These are phyloP conservation scores for Chascanopsetta lugubris DNA, from an alignment of 2,113 vertebrate genomes.

Conservation along the genomic window DNA sequence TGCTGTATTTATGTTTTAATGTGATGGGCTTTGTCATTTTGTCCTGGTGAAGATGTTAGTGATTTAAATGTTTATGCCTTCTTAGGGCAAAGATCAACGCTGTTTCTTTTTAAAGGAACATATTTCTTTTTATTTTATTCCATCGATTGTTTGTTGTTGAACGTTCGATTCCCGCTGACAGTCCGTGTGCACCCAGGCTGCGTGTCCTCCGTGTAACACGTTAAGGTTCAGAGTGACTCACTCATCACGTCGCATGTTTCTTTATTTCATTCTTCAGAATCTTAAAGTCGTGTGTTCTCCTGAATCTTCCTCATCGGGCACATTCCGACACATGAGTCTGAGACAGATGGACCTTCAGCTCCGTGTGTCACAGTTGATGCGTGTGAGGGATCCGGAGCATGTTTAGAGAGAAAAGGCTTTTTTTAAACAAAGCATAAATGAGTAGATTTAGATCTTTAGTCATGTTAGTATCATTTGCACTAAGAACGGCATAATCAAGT, in stretches of 20 bases:
- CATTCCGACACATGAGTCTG: constrained; percentile 66
- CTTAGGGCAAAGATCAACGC: constrained; percentile 77
- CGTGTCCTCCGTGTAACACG: constrained; percentile 22
- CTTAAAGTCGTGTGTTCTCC: constrained; percentile 7
- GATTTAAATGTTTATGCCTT: constrained; percentile 77
- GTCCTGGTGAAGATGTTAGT: constrained; percentile 72
- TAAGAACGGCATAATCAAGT: constrained; percentile 80
- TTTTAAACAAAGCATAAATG: constrained; percentile 10
- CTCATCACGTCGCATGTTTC: not conserved
- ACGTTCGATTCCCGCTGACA: constrained; percentile 18
- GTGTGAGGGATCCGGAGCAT: constrained; percentile 56
- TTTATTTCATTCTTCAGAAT: constrained; percentile 12
- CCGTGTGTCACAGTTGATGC: constrained; percentile 54
- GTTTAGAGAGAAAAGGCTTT: constrained; percentile 21
- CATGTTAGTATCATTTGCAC: constrained; percentile 74
- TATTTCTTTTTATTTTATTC: constrained; percentile 10
- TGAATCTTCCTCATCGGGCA: constrained; percentile 58
- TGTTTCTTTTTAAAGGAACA: constrained; percentile 58
- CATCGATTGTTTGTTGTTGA: constrained; percentile 2
- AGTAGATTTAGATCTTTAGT: constrained; percentile 57
- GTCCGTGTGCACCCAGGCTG: constrained; percentile 40
- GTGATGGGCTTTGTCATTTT: constrained; percentile 68
- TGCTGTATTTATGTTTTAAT: constrained; percentile 74
- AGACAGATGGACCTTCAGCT: constrained; percentile 38
- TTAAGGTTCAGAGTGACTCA: constrained; percentile 1